Evolutionary conservation across 2,888 invertebrate species (phyloP).

Genomic region (Spilosoma lubricipeda): DNA sequence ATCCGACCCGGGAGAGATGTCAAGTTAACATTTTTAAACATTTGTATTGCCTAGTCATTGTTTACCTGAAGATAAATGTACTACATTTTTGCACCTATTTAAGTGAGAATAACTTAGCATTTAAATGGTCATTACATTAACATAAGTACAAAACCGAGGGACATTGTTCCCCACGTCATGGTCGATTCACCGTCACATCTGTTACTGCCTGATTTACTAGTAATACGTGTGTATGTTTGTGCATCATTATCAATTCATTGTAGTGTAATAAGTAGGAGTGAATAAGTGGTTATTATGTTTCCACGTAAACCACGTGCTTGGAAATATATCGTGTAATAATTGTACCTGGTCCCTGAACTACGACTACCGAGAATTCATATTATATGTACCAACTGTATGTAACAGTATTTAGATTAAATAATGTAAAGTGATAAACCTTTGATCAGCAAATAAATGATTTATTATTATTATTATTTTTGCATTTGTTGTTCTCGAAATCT

Average conservation of each 20-base stretch:
- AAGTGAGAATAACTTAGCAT: background rate
- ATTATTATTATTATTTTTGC: no score
- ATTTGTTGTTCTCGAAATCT: no score
- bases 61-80: background rate
- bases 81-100: background rate
- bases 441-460: no score
- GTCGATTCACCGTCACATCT: conserved; percentile 18
- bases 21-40: no score
- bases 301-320: background rate
- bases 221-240: conserved; percentile 16
- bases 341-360: no score
- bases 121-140: conserved; percentile 8
- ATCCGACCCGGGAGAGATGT: no score
- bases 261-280: conserved; percentile 7
- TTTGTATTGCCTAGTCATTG: background rate
- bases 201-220: conserved; percentile 23
- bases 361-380: no score
- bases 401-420: no score
- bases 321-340: no score
- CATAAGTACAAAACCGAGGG: conserved; percentile 6
- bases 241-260: background rate
- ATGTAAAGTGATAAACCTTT: no score
- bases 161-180: conserved; percentile 19
- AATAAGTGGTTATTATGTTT: background rate
- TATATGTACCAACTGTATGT: no score